Evolutionary conservation across 2,888 invertebrate genomes (phyloP), one percentile per base, ranked within the genome.

Genomic region (Stegophylla sp.): DNA sequence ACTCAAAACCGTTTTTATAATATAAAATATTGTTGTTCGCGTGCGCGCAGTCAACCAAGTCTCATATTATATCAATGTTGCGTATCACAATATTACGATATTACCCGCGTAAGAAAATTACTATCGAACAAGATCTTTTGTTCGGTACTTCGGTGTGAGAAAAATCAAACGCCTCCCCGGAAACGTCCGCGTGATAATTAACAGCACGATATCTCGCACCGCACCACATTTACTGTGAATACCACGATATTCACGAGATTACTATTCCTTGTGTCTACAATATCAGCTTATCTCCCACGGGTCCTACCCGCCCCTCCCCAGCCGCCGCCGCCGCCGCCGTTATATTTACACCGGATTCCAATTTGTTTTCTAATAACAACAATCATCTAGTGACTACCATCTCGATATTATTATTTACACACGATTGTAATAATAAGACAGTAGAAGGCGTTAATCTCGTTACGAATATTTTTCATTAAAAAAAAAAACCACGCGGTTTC

Each of bases 331-430:
- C 34, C 34, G 34, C 34, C n/a, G n/a, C n/a, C 41, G 45, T 73
- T 59, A 43, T 73, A 56, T 73, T 73, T 73, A 43, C 20, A 45
- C 43, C 43, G n/a, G 61, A 73, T 61, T 64, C 45, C 61, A 26
- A 45, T 73, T 51, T 73, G 9, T 61, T 73, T 56, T 45, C 28
- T 41, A 41, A 56, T 53, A 34, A 69, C 51, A 69, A n/a, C n/a
- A n/a, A n/a, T n/a, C n/a, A 56, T 56, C 53, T 72, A 9, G 34
- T 72, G 20, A 56, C 10, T 23, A 53, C 34, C 28, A 51, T 34
- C 48, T 17, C 67, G n/a, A n/a, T n/a, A n/a, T n/a, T n/a, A n/a
- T n/a, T n/a, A n/a, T n/a, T n/a, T n/a, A n/a, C n/a, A n/a, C n/a
- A n/a, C n/a, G n/a, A n/a, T n/a, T 48, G 34, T 34, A 53, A 53